A percentile compares a stretch with the other conserved stretches of the same genome.
Evolutionary conservation across 2,113 vertebrate species (phyloP).

Genomic region (Lichenostomus cassidix): DNA sequence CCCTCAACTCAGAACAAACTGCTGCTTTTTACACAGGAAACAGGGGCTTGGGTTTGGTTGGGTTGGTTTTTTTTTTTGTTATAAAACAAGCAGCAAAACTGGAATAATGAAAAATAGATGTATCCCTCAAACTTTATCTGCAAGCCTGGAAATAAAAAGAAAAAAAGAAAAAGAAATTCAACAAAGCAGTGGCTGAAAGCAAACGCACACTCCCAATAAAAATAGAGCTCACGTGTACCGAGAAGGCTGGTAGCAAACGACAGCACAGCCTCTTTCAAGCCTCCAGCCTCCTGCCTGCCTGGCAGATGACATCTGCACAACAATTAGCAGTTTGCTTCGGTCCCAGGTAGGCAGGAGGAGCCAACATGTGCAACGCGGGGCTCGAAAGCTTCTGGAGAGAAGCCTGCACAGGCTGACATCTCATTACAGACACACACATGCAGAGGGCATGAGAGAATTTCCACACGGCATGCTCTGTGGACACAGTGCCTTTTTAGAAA

Average conservation of each 20-base stretch:
- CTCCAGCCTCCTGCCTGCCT: conserved; percentile 52
- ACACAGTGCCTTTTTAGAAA: neutral
- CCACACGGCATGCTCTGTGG: rapidly evolving
- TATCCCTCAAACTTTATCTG: conserved; percentile 20
- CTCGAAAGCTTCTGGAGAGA: conserved; percentile 13
- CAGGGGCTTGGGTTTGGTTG: neutral
- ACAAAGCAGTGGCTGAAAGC: conserved; percentile 48
- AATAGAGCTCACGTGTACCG: conserved; percentile 57
- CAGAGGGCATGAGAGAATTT: neutral
- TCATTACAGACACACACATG: rapidly evolving
- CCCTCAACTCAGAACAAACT: neutral
- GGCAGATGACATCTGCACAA: conserved; percentile 45
- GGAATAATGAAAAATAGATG: conserved; percentile 43
- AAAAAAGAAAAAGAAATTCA: conserved; percentile 14
- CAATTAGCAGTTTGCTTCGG: conserved; percentile 28
- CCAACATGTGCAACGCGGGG: neutral
- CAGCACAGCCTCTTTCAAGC: conserved; percentile 46
- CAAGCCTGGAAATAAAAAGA: conserved; percentile 16
- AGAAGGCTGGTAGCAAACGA: conserved; percentile 34
- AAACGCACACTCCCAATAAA: neutral
- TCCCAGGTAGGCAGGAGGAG: conserved; percentile 52
- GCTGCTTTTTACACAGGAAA: neutral
- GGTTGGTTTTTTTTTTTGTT: neutral
- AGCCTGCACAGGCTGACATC: neutral
- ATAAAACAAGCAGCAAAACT: neutral